Conservation (phyloP, 1,140 invertebrate genomes). For the Sarcophaga peregrina region DNA sequence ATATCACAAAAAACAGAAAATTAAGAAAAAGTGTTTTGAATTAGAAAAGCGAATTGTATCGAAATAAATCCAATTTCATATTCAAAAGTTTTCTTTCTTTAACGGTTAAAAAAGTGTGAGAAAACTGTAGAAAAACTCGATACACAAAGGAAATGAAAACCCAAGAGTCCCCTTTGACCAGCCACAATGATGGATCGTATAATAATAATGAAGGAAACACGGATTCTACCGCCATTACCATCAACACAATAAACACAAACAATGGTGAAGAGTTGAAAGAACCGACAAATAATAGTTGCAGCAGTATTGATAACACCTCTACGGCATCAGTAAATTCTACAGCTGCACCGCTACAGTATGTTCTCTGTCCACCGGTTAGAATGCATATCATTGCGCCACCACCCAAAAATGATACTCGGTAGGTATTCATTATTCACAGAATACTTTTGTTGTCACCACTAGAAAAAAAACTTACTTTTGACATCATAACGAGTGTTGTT, state of each 20-base stretch:
- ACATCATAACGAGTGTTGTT: too few relatives aligned
- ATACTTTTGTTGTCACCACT: too few relatives aligned
- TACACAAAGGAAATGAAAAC: conserved; percentile 28
- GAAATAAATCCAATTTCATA: not conserved
- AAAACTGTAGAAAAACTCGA: too few relatives aligned
- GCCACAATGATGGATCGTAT: not conserved
- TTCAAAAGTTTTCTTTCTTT: not conserved
- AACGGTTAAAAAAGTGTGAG: too few relatives aligned
- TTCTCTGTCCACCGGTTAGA: not conserved
- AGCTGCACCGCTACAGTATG: not conserved
- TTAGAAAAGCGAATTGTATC: not conserved
- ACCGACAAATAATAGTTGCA: not conserved
- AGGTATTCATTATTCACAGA: not conserved
- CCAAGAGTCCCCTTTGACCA: not conserved
- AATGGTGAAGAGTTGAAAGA: not conserved
- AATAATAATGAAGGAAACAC: conserved; percentile 1
- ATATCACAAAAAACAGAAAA: not conserved
- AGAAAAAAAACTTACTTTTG: too few relatives aligned
- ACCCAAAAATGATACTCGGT: not conserved
- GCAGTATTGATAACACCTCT: not conserved
- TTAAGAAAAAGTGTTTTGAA: not conserved
- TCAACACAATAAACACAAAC: not conserved
- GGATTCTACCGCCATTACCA: not conserved
- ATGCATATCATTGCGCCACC: not conserved
- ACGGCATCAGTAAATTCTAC: conserved; percentile 9